Evolutionary conservation across 1,140 invertebrate genomes (phyloP).

Genomic region (Aethina tumida): DNA sequence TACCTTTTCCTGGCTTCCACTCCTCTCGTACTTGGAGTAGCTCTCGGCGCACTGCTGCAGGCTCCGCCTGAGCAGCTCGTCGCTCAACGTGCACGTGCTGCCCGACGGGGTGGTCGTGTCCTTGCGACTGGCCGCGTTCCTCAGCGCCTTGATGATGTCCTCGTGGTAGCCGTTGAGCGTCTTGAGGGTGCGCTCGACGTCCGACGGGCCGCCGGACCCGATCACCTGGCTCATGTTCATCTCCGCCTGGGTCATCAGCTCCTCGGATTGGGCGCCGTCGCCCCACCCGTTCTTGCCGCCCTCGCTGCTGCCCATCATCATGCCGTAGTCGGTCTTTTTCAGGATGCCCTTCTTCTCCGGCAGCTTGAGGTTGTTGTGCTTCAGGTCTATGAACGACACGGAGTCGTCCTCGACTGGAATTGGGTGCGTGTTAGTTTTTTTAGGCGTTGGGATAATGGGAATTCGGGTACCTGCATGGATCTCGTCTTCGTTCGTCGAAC

Average conservation of each 20-base stretch:
- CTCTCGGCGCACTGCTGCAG: conserved; percentile 51
- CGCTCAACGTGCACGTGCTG: conserved; percentile 47
- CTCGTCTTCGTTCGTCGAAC: conserved; percentile 60
- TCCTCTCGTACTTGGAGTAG: conserved; percentile 44
- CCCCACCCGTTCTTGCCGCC: conserved; percentile 58
- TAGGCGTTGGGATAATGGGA: conserved; percentile 4
- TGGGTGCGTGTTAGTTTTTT: not conserved
- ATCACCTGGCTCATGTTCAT: conserved; percentile 44
- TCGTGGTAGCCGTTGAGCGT: conserved; percentile 86
- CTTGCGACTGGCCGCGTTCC: conserved; percentile 66
- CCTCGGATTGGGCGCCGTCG: conserved; percentile 63
- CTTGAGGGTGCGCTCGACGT: conserved; percentile 75
- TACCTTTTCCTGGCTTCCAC: conserved; percentile 47
- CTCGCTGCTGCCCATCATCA: conserved; percentile 50
- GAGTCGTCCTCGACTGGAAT: conserved; percentile 58
- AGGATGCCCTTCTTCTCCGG: conserved; percentile 83
- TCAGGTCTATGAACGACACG: conserved; percentile 73
- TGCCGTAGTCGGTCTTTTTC: conserved; percentile 74
- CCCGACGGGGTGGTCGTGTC: conserved; percentile 50
- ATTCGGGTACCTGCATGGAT: conserved; percentile 48
- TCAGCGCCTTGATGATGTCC: conserved; percentile 78
- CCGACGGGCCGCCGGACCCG: conserved; percentile 47
- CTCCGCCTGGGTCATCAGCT: conserved; percentile 57
- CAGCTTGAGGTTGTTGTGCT: conserved; percentile 64
- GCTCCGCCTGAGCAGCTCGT: conserved; percentile 52